Base-by-base conservation (phyloP, 2,113 vertebrate genomes). In the Lepidothrix coronata region DNA sequence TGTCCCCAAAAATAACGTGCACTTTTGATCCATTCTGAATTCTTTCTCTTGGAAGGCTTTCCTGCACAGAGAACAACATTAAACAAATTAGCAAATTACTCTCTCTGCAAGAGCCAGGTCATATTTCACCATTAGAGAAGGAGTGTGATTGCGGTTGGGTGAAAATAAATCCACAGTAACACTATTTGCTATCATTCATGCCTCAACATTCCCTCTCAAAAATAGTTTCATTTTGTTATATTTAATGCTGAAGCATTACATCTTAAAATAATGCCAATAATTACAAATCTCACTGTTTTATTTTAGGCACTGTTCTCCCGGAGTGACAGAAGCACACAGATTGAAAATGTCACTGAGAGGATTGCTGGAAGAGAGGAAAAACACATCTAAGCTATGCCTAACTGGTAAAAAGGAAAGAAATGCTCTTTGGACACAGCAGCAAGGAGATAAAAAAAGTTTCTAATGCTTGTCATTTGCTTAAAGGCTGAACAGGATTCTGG, bases 1-100 rank as follows among this genome's bases (percentile, higher is more conserved):
- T 76, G 14, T 68, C 11, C 66, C 85, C 37, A 2, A 6, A 43
- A 89, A 77, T 76, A 91, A 84, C 39, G 41, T 30, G 31, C n/a
- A 33, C 57, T 80, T 93, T 30, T 91, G 72, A 82, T 89, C 43
- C 62, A 57, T 88, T 86, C 74, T 41, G 65, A 86, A 75, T 85
- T 79, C 35, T 67, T 88, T 88, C 67, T 74, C 85, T 88, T 82
- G 48, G 35, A 86, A 96, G 46, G 68, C 71, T 70, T 66, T 91
- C 78, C 88, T 85, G 78, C 80, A 51, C 44, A 82, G 86, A 88
- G 65, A 96, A 61, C 77, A 57, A 74, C 1, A 10, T 91, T 96
- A 96, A 97, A 95, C 96, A 96, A 96, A 94, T 93, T 91, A 96
- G 92, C 72, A 93, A 87, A 97, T 88, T 84, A 91, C 74, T 93